Conservation (phyloP, 1,140 invertebrate genomes). For the Thaumetopoea pityocampa region DNA sequence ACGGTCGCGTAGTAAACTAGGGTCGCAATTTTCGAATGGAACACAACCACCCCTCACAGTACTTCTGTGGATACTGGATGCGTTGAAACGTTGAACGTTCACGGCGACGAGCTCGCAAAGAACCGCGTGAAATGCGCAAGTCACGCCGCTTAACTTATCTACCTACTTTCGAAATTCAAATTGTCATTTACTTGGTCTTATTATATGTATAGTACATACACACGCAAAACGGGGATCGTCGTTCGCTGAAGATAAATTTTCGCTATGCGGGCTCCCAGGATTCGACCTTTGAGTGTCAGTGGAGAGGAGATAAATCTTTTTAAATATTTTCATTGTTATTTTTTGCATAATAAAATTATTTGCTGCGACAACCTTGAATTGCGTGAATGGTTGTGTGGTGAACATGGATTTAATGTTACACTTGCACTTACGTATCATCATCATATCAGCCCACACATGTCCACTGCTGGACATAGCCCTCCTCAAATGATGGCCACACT, state of each 20-base stretch:
- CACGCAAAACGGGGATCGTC: conserved; percentile 25
- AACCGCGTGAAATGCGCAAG: conserved; percentile 67
- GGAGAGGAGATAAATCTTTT: conserved; percentile 13
- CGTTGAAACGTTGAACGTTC: conserved; percentile 39
- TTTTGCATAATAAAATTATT: too few relatives aligned
- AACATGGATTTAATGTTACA: too few relatives aligned
- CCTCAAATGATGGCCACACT: too few relatives aligned
- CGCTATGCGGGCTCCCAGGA: conserved; percentile 26
- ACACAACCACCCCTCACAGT: conserved; percentile 30
- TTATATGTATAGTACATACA: conserved; percentile 42
- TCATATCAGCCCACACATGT: too few relatives aligned
- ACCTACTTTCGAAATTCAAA: conserved; percentile 61
- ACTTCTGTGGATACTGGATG: conserved; percentile 45
- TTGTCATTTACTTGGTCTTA: conserved; percentile 56
- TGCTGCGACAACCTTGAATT: too few relatives aligned
- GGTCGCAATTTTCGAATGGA: conserved; percentile 19
- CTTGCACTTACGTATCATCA: too few relatives aligned
- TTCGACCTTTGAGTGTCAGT: conserved; percentile 13
- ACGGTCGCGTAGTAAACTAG: conserved; percentile 41
- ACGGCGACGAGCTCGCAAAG: conserved; percentile 33
- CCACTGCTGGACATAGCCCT: too few relatives aligned
- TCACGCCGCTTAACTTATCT: conserved; percentile 64
- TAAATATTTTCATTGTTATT: conserved; percentile 9
- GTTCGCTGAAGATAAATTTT: conserved; percentile 25
- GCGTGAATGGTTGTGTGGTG: too few relatives aligned